A percentile compares a stretch with the other conserved stretches of the same genome.
Evolutionary conservation across 1,140 invertebrate genomes (phyloP).

Genomic region (Leptinotarsa lineolata): DNA sequence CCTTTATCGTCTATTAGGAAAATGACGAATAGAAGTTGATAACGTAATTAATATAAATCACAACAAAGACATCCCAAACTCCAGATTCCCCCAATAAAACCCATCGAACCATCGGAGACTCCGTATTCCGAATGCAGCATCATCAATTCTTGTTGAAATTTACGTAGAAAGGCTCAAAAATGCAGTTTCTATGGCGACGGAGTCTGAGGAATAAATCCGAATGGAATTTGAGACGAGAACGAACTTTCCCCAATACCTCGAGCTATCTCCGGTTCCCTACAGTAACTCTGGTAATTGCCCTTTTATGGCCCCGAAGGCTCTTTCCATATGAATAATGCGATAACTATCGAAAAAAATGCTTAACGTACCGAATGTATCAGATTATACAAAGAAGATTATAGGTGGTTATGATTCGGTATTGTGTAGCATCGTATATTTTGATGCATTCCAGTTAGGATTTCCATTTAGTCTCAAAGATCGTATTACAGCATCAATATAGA

Average conservation of each 20-base stretch:
- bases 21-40: too few relatives aligned
- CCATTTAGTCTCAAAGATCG: not conserved
- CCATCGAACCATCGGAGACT: not conserved
- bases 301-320: conserved; percentile 6
- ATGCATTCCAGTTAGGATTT: not conserved
- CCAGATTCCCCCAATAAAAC: not conserved
- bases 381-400: conserved; percentile 11
- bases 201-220: not conserved
- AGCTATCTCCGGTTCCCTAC: not conserved
- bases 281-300: conserved; percentile 6
- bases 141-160: conserved; percentile 16
- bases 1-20: too few relatives aligned
- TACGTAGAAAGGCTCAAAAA: conserved; percentile 8
- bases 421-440: not conserved
- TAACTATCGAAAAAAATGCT: not conserved
- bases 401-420: not conserved
- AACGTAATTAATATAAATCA: too few relatives aligned
- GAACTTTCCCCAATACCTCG: not conserved
- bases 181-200: conserved; percentile 15
- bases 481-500: not conserved
- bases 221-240: not conserved
- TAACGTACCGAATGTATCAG: conserved; percentile 9
- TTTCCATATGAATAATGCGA: conserved; percentile 6
- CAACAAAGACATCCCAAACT: too few relatives aligned
- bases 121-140: not conserved